Conservation (phyloP, 2,888 invertebrate genomes). For the Keiferia lycopersicella region DNA sequence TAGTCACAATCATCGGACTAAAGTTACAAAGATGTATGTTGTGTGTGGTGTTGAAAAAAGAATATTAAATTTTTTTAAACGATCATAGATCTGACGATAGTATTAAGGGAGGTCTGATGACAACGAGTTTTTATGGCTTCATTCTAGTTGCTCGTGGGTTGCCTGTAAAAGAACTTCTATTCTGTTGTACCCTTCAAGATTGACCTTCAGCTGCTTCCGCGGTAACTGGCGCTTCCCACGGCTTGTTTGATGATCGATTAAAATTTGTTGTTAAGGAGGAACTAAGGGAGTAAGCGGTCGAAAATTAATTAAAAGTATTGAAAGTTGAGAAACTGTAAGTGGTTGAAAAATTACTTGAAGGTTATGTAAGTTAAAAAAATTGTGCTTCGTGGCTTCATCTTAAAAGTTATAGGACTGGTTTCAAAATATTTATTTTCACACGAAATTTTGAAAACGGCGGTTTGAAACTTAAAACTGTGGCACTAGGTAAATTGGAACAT, state of each 20-base stretch:
- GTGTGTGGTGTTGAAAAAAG: too few relatives aligned
- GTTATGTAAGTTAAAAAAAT: not conserved
- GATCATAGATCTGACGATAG: too few relatives aligned
- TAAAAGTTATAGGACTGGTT: not conserved
- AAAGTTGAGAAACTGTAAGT: not conserved
- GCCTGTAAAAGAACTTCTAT: too few relatives aligned
- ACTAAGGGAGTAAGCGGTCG: not conserved
- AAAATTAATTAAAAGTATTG: not conserved
- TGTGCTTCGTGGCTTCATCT: not conserved
- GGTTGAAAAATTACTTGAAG: constrained; percentile 1
- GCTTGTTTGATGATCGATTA: constrained; percentile 23
- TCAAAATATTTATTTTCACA: too few relatives aligned
- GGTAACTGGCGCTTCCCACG: constrained; percentile 12
- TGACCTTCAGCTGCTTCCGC: constrained; percentile 24
- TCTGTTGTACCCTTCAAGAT: constrained; percentile 7
- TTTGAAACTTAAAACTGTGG: too few relatives aligned
- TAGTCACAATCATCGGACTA: too few relatives aligned
- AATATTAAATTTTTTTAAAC: too few relatives aligned
- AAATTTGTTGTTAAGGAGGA: constrained; percentile 11
- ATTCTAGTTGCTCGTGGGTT: not conserved
- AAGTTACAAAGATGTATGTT: too few relatives aligned
- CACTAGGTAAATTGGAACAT: too few relatives aligned
- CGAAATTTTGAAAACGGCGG: too few relatives aligned
- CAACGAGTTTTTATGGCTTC: not conserved
- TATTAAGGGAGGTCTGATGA: too few relatives aligned